Evolutionary conservation across 2,113 vertebrate genomes (phyloP).

Genomic region (Oryzias curvinotus): DNA sequence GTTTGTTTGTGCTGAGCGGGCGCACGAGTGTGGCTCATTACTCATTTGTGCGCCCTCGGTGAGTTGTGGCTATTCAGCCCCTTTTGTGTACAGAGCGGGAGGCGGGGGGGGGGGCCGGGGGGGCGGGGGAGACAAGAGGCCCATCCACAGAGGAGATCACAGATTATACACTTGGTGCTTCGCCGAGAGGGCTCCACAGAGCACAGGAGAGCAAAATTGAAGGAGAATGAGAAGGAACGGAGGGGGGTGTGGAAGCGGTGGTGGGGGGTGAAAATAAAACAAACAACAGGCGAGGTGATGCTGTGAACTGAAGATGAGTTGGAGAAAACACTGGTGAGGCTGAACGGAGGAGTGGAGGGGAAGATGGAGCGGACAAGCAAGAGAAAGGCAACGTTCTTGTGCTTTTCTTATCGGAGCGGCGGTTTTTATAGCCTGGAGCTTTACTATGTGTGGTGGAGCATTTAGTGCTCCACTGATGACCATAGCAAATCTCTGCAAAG

Average conservation of each 20-base stretch:
- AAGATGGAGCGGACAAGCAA: slow-evolving; percentile 29
- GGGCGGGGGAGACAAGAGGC: slow-evolving; percentile 60
- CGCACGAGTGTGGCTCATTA: slow-evolving; percentile 58
- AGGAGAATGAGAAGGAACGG: slow-evolving; percentile 4
- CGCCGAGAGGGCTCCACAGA: slow-evolving; percentile 63
- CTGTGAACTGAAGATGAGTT: slow-evolving; percentile 21
- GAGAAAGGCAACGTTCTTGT: slow-evolving; percentile 35
- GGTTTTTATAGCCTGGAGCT: slow-evolving; percentile 51
- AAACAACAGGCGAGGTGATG: slow-evolving; percentile 43
- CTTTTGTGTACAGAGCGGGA: slow-evolving; percentile 67
- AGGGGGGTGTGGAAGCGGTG: slow-evolving; percentile 13
- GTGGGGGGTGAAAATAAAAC: slow-evolving; percentile 28
- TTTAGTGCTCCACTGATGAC: slow-evolving; percentile 54
- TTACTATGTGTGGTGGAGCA: slow-evolving; percentile 37
- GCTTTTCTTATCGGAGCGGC: slow-evolving; percentile 48
- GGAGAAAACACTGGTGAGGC: slow-evolving; percentile 7
- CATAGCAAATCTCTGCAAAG: slow-evolving; percentile 54
- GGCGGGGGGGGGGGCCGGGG: slow-evolving; percentile 9
- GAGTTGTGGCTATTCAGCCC: slow-evolving; percentile 68
- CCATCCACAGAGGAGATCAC: slow-evolving; percentile 77
- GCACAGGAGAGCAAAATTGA: slow-evolving; percentile 50
- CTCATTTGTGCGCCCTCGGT: slow-evolving; percentile 67
- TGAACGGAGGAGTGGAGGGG: background rate
- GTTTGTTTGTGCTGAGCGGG: slow-evolving; percentile 26
- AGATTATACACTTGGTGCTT: slow-evolving; percentile 78